Evolutionary conservation across 2,113 vertebrate genomes (phyloP), one percentile per base, ranked within the genome.

Genomic region (Colistium nudipinnis): DNA sequence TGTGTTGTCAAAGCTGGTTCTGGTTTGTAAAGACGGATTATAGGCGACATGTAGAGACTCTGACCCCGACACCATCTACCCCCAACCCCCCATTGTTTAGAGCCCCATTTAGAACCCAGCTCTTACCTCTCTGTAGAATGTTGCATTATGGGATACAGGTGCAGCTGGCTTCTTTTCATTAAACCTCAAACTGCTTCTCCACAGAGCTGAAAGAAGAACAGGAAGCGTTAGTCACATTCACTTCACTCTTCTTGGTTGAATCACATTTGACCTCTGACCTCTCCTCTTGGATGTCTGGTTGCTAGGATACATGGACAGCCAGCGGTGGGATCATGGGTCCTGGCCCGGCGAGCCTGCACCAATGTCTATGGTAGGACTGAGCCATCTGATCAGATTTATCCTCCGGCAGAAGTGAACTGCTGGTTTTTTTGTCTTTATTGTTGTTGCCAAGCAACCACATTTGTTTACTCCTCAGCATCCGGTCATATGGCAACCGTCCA

Each of bases 401-500:
- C 14, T 17, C 6, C 59, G 17, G 12, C 31, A 52, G 20, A 7
- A 19, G 0, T 39, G 6, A 61, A 43, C 17, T 17, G 14, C 39
- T 49, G 1, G n/a, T n/a, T n/a, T n/a, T n/a, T 30, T 45, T 9
- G 45, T 91, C 83, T 11, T 25, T 80, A 11, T 44, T 44, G 4
- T 3, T 31, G 38, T 62, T 61, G 45, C 17, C 52, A 12, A 62
- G 39, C 0, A 2, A 56, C 49, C 4, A 20, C 14, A 2, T 54
- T 1, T 51, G 1, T 41, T 48, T 33, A 61, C 35, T 62, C 14
- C 62, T 71, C 83, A 97, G 96, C 96, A 98, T 53, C 95, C 96
- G 19, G 96, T 98, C 81, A 95, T 95, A 8, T 99, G 98, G 98
- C 96, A 97, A 56, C 95, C 94, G 14, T 98, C 97, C 82, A 98